Conservation (phyloP, 2,888 invertebrate genomes). For the Plagiodera versicolora region DNA sequence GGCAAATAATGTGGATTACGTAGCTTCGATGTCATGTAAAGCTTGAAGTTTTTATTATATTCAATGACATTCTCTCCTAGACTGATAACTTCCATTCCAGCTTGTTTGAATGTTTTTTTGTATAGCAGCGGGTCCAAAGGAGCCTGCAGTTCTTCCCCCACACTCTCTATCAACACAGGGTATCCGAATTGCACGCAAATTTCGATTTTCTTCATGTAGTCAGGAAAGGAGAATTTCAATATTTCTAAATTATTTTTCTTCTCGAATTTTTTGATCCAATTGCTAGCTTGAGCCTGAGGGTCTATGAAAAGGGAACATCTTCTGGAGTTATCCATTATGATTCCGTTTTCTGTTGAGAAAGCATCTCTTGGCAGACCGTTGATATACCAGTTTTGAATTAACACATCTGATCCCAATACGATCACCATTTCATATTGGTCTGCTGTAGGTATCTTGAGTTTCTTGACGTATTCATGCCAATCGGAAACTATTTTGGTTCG, state of each 20-base stretch:
- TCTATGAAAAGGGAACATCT: conserved; percentile 81
- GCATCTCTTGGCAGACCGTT: conserved; percentile 77
- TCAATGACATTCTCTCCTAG: conserved; percentile 78
- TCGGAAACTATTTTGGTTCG: conserved; percentile 63
- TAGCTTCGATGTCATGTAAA: conserved; percentile 81
- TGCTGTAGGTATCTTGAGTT: conserved; percentile 77
- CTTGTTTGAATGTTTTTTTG: conserved; percentile 74
- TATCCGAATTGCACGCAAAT: conserved; percentile 74
- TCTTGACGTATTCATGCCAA: conserved; percentile 70
- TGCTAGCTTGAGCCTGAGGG: conserved; percentile 83
- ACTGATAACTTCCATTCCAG: conserved; percentile 72
- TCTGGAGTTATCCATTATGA: conserved; percentile 78
- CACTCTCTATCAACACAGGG: conserved; percentile 76
- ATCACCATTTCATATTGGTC: conserved; percentile 70
- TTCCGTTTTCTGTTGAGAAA: conserved; percentile 83
- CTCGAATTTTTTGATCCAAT: conserved; percentile 85
- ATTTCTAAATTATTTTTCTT: conserved; percentile 69
- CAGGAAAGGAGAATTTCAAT: conserved; percentile 72
- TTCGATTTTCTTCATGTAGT: conserved; percentile 77
- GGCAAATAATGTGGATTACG: conserved; percentile 85
- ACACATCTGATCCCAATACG: conserved; percentile 81
- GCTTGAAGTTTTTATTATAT: conserved; percentile 72
- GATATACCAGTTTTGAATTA: conserved; percentile 85
- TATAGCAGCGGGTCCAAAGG: conserved; percentile 76
- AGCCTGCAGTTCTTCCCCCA: conserved; percentile 76